Conservation (phyloP, 2,113 vertebrate species). For the Protobothrops mucrosquamatus region DNA sequence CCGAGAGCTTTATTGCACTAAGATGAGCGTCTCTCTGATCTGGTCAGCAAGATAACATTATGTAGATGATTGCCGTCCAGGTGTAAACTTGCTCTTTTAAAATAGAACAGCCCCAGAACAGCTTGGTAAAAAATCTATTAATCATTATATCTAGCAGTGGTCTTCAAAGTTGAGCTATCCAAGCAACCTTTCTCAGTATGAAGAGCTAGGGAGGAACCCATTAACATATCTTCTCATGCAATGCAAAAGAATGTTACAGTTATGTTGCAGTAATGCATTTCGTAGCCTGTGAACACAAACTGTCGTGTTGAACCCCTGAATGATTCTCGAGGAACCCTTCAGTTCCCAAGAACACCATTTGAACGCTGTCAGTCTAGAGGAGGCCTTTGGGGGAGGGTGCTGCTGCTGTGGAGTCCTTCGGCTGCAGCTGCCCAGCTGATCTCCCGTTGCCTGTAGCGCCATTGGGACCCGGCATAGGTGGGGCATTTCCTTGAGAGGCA, state of each 20-base stretch:
- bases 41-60: no score
- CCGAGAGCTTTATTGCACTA: not conserved
- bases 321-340: not conserved
- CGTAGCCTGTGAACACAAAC: not conserved
- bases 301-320: not conserved
- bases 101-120: not conserved
- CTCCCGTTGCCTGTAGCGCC: no score
- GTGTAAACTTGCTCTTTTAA: not conserved
- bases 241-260: not conserved
- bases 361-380: not conserved
- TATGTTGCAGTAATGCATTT: not conserved
- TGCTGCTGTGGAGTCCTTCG: no score
- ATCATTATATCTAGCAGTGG: not conserved
- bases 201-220: not conserved
- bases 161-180: not conserved
- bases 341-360: not conserved
- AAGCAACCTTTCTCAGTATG: not conserved
- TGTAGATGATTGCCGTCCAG: not conserved
- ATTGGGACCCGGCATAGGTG: not conserved
- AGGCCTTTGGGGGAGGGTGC: not conserved
- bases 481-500: not conserved
- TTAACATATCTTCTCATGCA: not conserved
- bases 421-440: no score
- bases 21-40: not conserved
- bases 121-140: not conserved